A percentile compares a stretch with the other conserved stretches of the same genome.
These are phyloP conservation scores for Sciurus carolinensis DNA, from an alignment of 2,797 vertebrate genomes.

Conservation along the genomic window DNA sequence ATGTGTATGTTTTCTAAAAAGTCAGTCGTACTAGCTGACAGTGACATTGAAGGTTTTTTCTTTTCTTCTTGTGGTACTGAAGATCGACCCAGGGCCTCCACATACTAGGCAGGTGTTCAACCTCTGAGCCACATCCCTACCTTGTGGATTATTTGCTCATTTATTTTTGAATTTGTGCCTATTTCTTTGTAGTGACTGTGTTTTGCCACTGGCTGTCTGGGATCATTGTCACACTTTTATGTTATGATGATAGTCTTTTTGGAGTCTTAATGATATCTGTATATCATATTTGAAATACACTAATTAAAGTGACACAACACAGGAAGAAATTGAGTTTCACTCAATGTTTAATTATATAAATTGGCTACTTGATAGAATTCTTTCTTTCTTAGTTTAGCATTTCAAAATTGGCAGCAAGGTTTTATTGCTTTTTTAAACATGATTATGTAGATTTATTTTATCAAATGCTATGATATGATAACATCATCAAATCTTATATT, in stretches of 20 bases:
- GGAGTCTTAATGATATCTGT: slow-evolving; percentile 42
- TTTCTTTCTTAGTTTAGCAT: slow-evolving; percentile 67
- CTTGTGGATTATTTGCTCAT: not conserved
- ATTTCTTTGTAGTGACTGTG: not conserved
- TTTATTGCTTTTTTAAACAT: slow-evolving; percentile 64
- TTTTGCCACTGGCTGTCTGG: not conserved
- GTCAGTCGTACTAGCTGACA: not conserved
- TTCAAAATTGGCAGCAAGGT: slow-evolving; percentile 68
- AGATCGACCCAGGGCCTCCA: not conserved
- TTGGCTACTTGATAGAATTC: slow-evolving; percentile 53
- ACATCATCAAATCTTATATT: not conserved
- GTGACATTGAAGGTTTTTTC: not conserved
- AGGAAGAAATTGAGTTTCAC: slow-evolving; percentile 47
- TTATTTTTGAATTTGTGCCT: not conserved
- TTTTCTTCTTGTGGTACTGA: not conserved
- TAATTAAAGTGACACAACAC: slow-evolving; percentile 67
- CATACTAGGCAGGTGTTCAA: not conserved
- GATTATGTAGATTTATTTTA: slow-evolving; percentile 25
- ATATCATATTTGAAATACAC: slow-evolving; percentile 60
- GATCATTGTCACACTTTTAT: slow-evolving; percentile 12
- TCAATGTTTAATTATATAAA: slow-evolving; percentile 75
- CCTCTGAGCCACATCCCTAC: not conserved
- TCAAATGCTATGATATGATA: slow-evolving; percentile 1
- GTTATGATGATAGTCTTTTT: slow-evolving; percentile 19
- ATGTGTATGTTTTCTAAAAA: slow-evolving; percentile 15